Percentiles rank a stretch among this genome's conserved stretches.
These are phyloP conservation scores for Alethe diademata DNA, from an alignment of 2,113 vertebrate species.

Conservation along the genomic window DNA sequence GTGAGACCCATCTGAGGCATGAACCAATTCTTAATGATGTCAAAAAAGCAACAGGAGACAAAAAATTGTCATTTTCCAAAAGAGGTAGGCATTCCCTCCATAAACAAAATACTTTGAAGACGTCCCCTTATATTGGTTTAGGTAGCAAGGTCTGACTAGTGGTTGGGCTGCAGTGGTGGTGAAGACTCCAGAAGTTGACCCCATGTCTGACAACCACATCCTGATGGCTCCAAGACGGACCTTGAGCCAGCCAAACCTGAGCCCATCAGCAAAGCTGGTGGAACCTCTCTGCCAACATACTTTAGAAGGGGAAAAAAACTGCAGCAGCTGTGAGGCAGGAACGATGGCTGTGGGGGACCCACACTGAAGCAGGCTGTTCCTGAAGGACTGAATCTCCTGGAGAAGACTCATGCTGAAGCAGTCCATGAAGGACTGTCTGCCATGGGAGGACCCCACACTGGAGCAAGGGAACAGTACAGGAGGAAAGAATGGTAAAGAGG, in stretches of 20 bases:
- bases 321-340: not conserved
- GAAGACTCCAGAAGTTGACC: not conserved
- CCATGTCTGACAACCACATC: not conserved
- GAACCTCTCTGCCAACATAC: not conserved
- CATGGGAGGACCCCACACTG: not conserved
- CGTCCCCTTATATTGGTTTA: not conserved
- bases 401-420: not conserved
- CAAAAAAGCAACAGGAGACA: not conserved
- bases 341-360: not conserved
- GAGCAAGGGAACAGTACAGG: not conserved
- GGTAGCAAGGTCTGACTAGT: not conserved
- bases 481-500: not conserved
- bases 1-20: not conserved
- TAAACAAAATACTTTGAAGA: not conserved
- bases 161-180: not conserved
- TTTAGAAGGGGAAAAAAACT: not conserved
- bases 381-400: fast-evolving
- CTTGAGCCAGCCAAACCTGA: not conserved
- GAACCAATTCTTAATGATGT: not conserved
- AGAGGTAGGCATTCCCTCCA: not conserved
- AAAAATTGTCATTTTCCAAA: not conserved
- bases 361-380: not conserved
- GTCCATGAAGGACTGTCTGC: not conserved
- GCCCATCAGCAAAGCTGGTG: not conserved
- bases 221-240: not conserved